phyloP scores from a whole-genome alignment of 1,140 invertebrate genomes.

The Drusus annulatus region DNA sequence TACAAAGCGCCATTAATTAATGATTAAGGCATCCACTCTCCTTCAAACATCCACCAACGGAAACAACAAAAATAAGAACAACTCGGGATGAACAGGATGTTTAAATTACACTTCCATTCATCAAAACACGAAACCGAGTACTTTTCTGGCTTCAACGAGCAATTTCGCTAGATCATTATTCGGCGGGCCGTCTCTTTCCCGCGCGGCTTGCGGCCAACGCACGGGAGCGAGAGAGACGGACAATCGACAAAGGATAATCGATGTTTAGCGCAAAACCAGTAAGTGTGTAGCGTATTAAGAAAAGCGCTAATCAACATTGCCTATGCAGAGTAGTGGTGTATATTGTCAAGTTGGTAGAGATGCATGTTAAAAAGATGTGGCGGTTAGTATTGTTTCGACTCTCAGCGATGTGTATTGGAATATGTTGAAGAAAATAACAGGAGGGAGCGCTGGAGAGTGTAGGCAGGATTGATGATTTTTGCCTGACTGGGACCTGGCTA shows the following conservation, averaged over 20 bases:
- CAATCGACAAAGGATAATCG: background rate
- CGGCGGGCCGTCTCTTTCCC: conserved; percentile 10
- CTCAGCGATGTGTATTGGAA: no score
- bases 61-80: background rate
- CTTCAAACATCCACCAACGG: background rate
- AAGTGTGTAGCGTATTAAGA: background rate
- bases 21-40: no score
- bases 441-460: no score
- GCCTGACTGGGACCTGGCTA: no score
- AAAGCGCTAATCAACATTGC: no score
- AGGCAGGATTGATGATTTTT: no score
- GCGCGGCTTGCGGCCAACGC: background rate
- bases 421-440: no score
- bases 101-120: conserved; percentile 18
- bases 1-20: no score
- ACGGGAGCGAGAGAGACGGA: conserved; percentile 20
- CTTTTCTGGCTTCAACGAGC: background rate
- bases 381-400: no score
- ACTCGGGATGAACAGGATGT: background rate
- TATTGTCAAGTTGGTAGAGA: no score
- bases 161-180: conserved; percentile 39
- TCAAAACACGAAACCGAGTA: conserved; percentile 6
- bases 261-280: conserved; percentile 1
- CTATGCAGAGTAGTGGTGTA: no score
- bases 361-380: no score